Base-by-base conservation (phyloP, 2,888 invertebrate species). In the Calameuta pallipes region DNA sequence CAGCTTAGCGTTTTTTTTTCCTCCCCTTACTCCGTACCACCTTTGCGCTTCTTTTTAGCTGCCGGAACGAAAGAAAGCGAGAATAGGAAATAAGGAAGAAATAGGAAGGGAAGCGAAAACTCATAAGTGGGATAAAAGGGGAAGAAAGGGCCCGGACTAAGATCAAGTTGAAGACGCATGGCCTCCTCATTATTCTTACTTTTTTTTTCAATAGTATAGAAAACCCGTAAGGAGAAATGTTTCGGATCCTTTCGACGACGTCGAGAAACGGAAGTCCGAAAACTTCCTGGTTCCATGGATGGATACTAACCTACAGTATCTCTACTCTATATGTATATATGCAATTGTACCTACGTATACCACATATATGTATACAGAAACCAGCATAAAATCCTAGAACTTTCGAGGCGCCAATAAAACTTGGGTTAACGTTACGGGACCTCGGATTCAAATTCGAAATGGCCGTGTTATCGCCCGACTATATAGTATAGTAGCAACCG, bases 1-100 rank as follows among this genome's bases (percentile, higher is more conserved):
- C 84, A 83, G 83, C 83, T 86, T 84, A 85, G 81, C 76, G 81
- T 71, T 79, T n/a, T 74, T 74, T 36, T 35, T 3, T 13, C 11
- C 13, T 23, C 70, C 70, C 30, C 70, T 15, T 12, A 12, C 30
- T 13, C 12, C 23, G 71, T 6, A 6, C 23, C 41, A 56, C 6
- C 23, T 56, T 56, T 6, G 41, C 41, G 41, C 41, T 56, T 23
- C 41, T 56, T 56, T 56, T 56, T 56, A 56, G 41, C 41, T 41
- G 15, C 15, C 41, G 1, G 15, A 6, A 15, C 15, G 41, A 41
- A 36, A 15, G 41, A 15, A 41, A 41, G 15, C 75, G 56, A 74
- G 35, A 68, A 37, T 37, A 68, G 33, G 73, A 73, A 75, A 75
- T 15, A 36, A 75, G 75, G 34, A 68, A 69, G 33, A 70, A 36